phyloP scores from a whole-genome alignment of 2,797 vertebrate genomes.

The Etheostoma perlongum region DNA sequence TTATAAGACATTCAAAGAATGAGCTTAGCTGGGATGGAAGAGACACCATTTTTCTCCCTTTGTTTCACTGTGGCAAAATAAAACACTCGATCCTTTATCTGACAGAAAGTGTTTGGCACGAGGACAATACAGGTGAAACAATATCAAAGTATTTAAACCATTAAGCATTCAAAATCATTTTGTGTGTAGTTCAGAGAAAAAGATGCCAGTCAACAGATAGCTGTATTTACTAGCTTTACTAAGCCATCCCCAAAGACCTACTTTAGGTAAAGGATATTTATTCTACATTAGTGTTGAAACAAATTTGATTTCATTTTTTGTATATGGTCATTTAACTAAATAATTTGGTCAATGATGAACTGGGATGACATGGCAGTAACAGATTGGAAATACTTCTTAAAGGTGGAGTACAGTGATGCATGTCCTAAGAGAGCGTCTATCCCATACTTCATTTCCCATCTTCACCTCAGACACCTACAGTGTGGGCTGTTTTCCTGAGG shows the following conservation, averaged over 20 bases:
- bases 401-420: neutral
- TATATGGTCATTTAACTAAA: neutral
- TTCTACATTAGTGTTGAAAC: neutral
- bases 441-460: neutral
- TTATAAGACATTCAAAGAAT: constrained; percentile 24
- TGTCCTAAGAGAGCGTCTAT: neutral
- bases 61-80: constrained; percentile 61
- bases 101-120: constrained; percentile 34
- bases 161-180: constrained; percentile 19
- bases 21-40: constrained; percentile 38
- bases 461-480: neutral
- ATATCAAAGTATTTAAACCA: neutral
- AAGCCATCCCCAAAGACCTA: neutral
- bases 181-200: neutral
- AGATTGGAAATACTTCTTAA: neutral
- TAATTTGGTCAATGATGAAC: neutral
- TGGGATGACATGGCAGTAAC: neutral
- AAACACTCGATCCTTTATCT: constrained; percentile 52
- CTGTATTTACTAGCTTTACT: neutral
- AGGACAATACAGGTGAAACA: constrained; percentile 16
- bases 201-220: neutral
- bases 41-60: constrained; percentile 54
- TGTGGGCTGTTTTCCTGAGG: constrained; percentile 17
- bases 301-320: neutral
- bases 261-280: neutral